These are phyloP conservation scores for Pluvianellus socialis DNA, from an alignment of 2,113 vertebrate genomes.

Conservation along the genomic window DNA sequence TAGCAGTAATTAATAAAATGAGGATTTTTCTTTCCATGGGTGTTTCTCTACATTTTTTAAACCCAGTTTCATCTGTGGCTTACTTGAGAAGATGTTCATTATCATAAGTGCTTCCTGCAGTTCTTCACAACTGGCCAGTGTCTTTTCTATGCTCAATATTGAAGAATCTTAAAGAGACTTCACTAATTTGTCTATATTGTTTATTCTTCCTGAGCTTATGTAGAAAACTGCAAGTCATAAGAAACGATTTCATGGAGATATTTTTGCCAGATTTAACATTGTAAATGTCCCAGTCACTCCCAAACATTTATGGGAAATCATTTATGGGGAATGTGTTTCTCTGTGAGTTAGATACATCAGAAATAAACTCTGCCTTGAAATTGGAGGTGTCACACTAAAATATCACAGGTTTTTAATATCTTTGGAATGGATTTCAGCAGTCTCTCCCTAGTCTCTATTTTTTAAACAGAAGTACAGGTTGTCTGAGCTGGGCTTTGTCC, in stretches of 20 bases:
- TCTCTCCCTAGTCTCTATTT: neutral
- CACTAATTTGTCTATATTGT: neutral
- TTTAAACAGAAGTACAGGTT: neutral
- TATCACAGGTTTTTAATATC: neutral
- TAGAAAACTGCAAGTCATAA: neutral
- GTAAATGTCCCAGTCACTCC: neutral
- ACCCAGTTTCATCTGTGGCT: neutral
- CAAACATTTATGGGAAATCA: neutral
- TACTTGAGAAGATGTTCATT: neutral
- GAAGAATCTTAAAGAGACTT: neutral
- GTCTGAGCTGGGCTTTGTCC: neutral
- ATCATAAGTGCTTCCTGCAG: neutral
- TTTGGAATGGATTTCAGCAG: neutral
- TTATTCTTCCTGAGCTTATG: neutral
- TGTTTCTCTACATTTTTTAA: neutral
- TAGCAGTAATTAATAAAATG: neutral
- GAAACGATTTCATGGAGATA: neutral
- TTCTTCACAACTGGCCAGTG: neutral
- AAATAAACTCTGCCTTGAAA: neutral
- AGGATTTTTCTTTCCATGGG: neutral
- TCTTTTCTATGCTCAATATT: neutral
- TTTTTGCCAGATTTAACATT: neutral
- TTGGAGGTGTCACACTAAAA: neutral
- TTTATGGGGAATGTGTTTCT: neutral
- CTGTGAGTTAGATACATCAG: neutral